Percentiles rank a stretch among this genome's conserved stretches.
Conservation (phyloP, 2,888 invertebrate species). For the Erynnis tages region DNA sequence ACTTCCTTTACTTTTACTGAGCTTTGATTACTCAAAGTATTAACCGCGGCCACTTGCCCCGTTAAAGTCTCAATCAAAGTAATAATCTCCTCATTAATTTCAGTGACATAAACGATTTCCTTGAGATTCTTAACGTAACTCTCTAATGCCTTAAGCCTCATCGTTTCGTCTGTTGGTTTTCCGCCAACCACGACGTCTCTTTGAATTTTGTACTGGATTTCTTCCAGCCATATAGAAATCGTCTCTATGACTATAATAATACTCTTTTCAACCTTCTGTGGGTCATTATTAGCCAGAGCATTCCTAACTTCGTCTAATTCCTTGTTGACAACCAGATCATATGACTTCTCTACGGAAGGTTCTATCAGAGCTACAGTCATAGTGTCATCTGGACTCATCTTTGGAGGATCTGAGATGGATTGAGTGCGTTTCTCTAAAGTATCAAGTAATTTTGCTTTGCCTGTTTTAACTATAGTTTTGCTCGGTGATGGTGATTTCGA, state of each 20-base stretch:
- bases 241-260: constrained; percentile 89
- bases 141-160: constrained; percentile 65
- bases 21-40: constrained; percentile 80
- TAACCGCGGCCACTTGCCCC: constrained; percentile 86
- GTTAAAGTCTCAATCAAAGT: constrained; percentile 83
- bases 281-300: constrained; percentile 82
- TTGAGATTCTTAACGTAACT: constrained; percentile 82
- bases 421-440: constrained; percentile 67
- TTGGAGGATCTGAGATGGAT: constrained; percentile 51
- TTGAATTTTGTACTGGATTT: constrained; percentile 89
- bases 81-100: constrained; percentile 84
- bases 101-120: constrained; percentile 84
- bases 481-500: constrained; percentile 75
- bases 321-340: constrained; percentile 80
- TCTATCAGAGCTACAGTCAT: constrained; percentile 63
- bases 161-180: constrained; percentile 50
- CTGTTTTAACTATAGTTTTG: constrained; percentile 56
- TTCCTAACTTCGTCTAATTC: constrained; percentile 80
- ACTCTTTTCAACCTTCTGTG: constrained; percentile 83
- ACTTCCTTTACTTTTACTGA: constrained; percentile 74
- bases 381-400: constrained; percentile 45
- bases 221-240: constrained; percentile 92
- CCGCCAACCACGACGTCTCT: constrained; percentile 52
- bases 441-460: constrained; percentile 60
- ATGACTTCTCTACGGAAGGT: constrained; percentile 69